Conservation (phyloP, 2,113 vertebrate species). For the Thomomys bottae region DNA sequence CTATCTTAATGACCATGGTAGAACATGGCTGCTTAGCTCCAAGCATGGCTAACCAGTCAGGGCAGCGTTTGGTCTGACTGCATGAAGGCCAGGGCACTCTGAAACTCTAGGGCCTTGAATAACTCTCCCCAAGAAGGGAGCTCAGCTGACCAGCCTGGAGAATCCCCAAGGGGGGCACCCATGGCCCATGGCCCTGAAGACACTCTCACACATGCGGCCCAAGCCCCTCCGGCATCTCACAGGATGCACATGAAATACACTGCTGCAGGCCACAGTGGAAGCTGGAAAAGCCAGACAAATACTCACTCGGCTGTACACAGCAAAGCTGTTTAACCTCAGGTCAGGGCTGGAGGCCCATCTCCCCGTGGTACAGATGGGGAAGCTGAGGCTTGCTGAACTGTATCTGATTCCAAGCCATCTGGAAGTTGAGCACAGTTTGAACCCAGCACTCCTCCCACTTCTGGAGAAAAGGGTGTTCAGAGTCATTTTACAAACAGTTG, state of each 20-base stretch:
- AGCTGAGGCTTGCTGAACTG: background rate
- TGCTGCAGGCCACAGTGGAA: fast-evolving
- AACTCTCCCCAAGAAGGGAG: background rate
- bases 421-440: background rate
- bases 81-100: background rate
- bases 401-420: background rate
- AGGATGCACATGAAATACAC: background rate
- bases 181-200: background rate
- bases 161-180: too few species aligned
- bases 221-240: background rate
- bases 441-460: background rate
- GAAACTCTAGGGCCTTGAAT: background rate
- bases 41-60: background rate
- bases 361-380: background rate
- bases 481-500: background rate
- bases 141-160: background rate
- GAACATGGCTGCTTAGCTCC: background rate
- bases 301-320: background rate
- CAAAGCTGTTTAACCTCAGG: background rate
- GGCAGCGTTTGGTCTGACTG: background rate
- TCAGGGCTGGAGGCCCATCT: background rate
- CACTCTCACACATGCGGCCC: background rate
- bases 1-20: conserved; percentile 38
- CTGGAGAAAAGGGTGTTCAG: background rate
- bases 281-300: too few species aligned